phyloP scores from a whole-genome alignment of 2,888 invertebrate species.

The Hylaea fasciaria region DNA sequence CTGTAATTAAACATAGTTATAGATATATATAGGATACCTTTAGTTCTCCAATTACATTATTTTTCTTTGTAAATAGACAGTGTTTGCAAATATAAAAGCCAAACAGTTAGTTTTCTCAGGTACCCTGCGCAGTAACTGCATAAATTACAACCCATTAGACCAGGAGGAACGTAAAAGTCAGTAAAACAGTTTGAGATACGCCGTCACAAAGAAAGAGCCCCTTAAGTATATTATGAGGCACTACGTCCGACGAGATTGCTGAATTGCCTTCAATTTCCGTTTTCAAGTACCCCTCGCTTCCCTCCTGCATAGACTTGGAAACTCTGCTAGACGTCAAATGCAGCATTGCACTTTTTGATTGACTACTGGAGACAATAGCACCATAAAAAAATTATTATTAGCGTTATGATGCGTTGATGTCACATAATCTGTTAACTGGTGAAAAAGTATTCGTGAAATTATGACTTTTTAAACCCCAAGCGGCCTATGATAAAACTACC shows the following conservation, averaged over 20 bases:
- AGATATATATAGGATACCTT: no score
- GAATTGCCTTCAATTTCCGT: slow-evolving; percentile 66
- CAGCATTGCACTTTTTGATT: no score
- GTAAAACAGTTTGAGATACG: slow-evolving; percentile 36
- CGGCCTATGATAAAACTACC: no score
- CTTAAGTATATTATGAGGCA: slow-evolving; percentile 58
- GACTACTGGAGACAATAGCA: no score
- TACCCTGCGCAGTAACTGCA: neutral
- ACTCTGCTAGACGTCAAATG: slow-evolving; percentile 5
- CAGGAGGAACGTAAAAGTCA: slow-evolving; percentile 18
- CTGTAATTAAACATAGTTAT: no score
- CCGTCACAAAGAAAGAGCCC: slow-evolving; percentile 53
- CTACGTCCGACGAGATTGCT: slow-evolving; percentile 55
- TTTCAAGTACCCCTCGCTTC: slow-evolving; percentile 49
- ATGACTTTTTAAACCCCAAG: no score
- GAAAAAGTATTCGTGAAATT: no score
- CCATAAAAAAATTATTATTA: no score
- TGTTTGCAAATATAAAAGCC: neutral
- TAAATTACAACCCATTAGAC: slow-evolving; percentile 24
- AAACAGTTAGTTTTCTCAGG: neutral
- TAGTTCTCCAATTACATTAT: no score
- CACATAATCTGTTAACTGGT: no score
- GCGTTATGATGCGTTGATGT: no score
- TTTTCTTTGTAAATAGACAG: no score
- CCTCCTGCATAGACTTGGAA: slow-evolving; percentile 17